A percentile compares a stretch with the other conserved stretches of the same genome.
Evolutionary conservation across 2,113 vertebrate genomes (phyloP).

Genomic region (Nerophis ophidion): DNA sequence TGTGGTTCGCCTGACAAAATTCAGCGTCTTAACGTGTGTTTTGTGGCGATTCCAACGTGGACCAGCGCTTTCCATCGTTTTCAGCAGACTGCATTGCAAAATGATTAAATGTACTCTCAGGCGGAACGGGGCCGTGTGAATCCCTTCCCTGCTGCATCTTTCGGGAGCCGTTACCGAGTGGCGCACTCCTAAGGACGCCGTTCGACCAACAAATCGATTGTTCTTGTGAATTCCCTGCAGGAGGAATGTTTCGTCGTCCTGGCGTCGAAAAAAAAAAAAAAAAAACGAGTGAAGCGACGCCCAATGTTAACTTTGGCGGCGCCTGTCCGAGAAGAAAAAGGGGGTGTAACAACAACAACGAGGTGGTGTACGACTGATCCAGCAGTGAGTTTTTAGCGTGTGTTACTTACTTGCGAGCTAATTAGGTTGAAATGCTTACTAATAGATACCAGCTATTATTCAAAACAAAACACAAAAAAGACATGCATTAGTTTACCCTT

Average conservation of each 20-base stretch:
- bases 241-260: constrained; percentile 85
- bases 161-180: no score
- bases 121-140: no score
- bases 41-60: no score
- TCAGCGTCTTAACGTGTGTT: no score
- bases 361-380: constrained; percentile 94
- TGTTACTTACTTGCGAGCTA: constrained; percentile 80
- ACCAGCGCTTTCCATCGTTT: no score
- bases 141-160: no score
- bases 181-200: no score
- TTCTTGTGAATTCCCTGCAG: constrained; percentile 61
- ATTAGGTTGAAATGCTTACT: constrained; percentile 84
- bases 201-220: no score
- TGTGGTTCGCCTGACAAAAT: no score
- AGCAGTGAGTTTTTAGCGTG: constrained; percentile 93
- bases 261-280: constrained; percentile 54
- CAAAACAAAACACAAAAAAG: constrained; percentile 44
- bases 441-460: constrained; percentile 99
- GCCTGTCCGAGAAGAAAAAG: constrained; percentile 69
- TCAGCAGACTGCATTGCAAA: no score
- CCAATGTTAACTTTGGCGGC: constrained; percentile 31
- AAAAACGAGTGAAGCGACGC: no score
- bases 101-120: no score
- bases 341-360: constrained; percentile 48
- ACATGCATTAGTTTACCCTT: constrained; percentile 84